Base-by-base conservation (phyloP, 2,888 invertebrate species). In the Agrochola lychnidis region DNA sequence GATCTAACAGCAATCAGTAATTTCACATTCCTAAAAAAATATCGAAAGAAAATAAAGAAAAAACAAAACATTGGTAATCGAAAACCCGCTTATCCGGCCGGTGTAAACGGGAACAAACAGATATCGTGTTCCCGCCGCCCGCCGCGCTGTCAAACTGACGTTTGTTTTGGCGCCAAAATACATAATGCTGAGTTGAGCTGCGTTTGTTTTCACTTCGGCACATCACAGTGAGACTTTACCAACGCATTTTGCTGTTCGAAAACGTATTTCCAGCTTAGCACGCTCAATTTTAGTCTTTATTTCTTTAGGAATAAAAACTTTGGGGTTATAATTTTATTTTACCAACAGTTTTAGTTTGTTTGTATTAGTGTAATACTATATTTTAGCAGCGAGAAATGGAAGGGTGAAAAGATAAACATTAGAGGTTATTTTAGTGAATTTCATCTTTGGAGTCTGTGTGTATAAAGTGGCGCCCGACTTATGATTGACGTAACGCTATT, bases 131-230 rank as follows among this genome's bases (percentile, higher is more conserved):
- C 91, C 96, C 94, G 95, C 96, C 96, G 96, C 96, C 96, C 96
- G 96, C 95, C 94, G 95, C 93, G 96, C 95, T 96, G 96, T 96
- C 96, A 96, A 93, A 94, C 91, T 96, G 96, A 96, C 96, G 96
- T 96, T 96, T 96, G 95, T 96, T 96, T 96, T 96, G 96, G 95
- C 96, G 96, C 96, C 96, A 95, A 96, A 96, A 96, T 95, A 96
- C 96, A 96, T 96, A 96, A 95, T 94, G 96, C 95, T 93, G 94
- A 95, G 94, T 94, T 94, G 94, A 95, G 94, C 94, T 90, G 90
- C 90, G 96, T 95, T 96, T 96, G 95, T 96, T 96, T 95, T 96
- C 95, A 94, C 95, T 94, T 94, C 95, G 95, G 94, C 94, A 95
- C 94, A 94, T 95, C 95, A 94, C 92, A 94, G 94, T 85, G 79